Evolutionary conservation across 2,888 invertebrate genomes (phyloP).

Genomic region (Loripinus fragilis): DNA sequence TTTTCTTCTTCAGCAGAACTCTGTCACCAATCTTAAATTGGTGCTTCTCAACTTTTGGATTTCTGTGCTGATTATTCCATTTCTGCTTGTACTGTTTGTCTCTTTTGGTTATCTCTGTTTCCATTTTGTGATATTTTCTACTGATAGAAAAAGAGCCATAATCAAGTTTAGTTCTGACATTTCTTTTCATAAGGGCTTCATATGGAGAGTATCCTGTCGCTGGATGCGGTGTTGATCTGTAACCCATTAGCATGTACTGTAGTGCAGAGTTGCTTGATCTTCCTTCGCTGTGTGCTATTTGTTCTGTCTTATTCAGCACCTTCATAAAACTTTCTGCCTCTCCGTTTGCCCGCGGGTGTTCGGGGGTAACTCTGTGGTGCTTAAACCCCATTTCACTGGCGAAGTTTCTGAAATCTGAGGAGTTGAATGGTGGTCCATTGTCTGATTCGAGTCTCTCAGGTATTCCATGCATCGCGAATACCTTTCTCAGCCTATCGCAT

Average conservation of each 20-base stretch:
- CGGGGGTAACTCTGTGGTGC: too few relatives aligned
- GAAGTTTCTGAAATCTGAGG: too few relatives aligned
- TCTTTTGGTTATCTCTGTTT: background rate
- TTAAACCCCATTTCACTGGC: too few relatives aligned
- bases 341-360: background rate
- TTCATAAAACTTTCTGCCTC: background rate
- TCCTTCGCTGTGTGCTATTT: background rate
- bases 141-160: background rate
- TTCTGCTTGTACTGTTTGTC: slow-evolving; percentile 15
- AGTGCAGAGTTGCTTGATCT: background rate
- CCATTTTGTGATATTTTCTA: background rate
- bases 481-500: too few relatives aligned
- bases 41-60: slow-evolving; percentile 1
- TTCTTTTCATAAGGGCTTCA: slow-evolving; percentile 27
- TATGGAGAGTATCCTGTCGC: slow-evolving; percentile 42
- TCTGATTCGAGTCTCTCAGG: too few relatives aligned
- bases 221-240: slow-evolving; percentile 45
- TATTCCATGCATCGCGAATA: too few relatives aligned
- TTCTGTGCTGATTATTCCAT: background rate
- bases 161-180: slow-evolving; percentile 37
- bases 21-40: background rate
- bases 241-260: slow-evolving; percentile 43
- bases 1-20: too few relatives aligned
- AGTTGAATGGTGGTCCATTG: too few relatives aligned
- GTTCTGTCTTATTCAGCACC: too few relatives aligned